phyloP scores from a whole-genome alignment of 2,113 vertebrate species.

The Engraulis encrasicolus region DNA sequence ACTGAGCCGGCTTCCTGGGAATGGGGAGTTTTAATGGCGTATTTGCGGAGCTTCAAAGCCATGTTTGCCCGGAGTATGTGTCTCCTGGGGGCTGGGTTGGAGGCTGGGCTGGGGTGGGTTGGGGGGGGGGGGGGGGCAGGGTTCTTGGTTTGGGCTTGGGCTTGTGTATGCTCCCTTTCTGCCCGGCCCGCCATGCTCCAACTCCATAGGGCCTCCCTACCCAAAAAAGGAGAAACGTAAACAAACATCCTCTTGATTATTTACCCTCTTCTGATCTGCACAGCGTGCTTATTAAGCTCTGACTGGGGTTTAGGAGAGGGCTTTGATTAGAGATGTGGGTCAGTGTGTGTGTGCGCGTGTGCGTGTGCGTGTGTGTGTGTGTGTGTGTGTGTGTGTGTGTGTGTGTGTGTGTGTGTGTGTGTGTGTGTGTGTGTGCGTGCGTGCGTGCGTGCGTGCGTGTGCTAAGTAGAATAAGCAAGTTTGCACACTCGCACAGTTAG shows the following conservation, averaged over 20 bases:
- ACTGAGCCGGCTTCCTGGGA: conserved; percentile 4
- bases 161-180: background rate
- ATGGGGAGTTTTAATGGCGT: background rate
- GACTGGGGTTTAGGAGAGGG: background rate
- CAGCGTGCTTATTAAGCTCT: background rate
- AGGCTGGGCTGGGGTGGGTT: background rate
- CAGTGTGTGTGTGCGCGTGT: background rate
- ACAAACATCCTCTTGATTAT: background rate
- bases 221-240: background rate
- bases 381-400: background rate
- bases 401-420: background rate
- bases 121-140: background rate
- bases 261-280: background rate
- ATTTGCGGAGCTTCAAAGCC: background rate
- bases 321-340: conserved; percentile 5
- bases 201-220: background rate
- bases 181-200: background rate
- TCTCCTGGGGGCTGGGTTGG: background rate
- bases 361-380: background rate
- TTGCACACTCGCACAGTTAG: background rate
- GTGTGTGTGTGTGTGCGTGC: background rate
- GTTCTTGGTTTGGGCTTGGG: too few species aligned
- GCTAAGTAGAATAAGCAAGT: background rate
- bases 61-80: background rate
- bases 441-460: background rate